Conservation (phyloP, 2,797 vertebrate species). For the Malurus splendens region DNA sequence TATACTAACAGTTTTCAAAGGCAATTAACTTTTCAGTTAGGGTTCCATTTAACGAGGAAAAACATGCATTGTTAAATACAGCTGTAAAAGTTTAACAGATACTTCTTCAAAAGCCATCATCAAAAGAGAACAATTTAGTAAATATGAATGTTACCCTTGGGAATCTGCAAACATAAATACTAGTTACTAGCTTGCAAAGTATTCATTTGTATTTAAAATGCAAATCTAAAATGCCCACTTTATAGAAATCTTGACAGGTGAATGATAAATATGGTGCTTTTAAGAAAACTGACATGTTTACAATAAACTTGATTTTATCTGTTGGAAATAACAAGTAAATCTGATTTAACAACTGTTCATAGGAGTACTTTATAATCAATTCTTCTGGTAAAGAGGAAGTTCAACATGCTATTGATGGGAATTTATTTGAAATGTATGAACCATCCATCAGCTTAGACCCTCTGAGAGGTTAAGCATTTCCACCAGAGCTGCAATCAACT, state of each 20-base stretch:
- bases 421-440: neutral
- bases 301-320: neutral
- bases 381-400: neutral
- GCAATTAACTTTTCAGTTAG: neutral
- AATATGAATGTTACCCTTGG: neutral
- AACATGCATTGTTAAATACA: neutral
- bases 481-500: neutral
- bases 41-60: neutral
- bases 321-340: neutral
- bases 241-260: neutral
- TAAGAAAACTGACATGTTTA: neutral
- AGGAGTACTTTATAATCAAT: neutral
- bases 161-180: neutral
- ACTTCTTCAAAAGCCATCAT: neutral
- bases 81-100: neutral
- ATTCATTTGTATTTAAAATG: neutral
- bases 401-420: neutral
- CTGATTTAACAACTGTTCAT: neutral
- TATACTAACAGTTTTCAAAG: neutral
- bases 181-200: neutral
- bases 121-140: neutral
- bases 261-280: neutral
- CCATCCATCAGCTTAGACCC: neutral
- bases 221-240: neutral
- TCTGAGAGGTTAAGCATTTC: neutral